Percentiles rank a stretch among this genome's conserved stretches.
Conservation (phyloP, 1,140 invertebrate genomes). For the Papilio aristodemus region DNA sequence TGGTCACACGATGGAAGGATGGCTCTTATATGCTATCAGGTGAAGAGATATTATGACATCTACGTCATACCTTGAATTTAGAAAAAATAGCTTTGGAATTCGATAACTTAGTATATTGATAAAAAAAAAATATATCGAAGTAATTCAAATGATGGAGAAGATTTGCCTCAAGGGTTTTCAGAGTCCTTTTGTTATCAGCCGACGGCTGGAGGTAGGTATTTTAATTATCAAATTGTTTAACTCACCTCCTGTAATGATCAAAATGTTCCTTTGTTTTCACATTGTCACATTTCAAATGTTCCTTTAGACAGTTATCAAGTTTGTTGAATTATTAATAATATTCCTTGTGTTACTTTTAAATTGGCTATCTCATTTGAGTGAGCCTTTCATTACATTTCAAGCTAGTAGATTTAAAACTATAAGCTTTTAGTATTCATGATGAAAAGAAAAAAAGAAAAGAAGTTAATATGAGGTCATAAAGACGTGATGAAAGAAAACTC, state of each 20-base stretch:
- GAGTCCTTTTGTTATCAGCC: not conserved
- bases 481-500: no score
- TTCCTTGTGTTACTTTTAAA: not conserved
- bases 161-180: not conserved
- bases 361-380: not conserved
- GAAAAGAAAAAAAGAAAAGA: no score
- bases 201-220: not conserved
- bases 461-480: no score
- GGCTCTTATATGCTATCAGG: slow-evolving; percentile 98
- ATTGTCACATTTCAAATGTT: slow-evolving; percentile 6
- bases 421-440: no score
- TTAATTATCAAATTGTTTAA: slow-evolving; percentile 16
- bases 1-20: slow-evolving; percentile 99
- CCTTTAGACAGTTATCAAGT: slow-evolving; percentile 15
- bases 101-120: no score
- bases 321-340: not conserved
- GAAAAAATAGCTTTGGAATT: no score
- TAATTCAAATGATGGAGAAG: not conserved
- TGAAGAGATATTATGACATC: no score
- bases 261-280: not conserved
- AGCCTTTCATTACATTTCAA: no score
- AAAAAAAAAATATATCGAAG: no score
- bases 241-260: slow-evolving; percentile 1
- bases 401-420: no score
- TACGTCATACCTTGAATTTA: no score